These are phyloP conservation scores for Tenthredo livida DNA, from an alignment of 2,888 invertebrate species.

Conservation along the genomic window DNA sequence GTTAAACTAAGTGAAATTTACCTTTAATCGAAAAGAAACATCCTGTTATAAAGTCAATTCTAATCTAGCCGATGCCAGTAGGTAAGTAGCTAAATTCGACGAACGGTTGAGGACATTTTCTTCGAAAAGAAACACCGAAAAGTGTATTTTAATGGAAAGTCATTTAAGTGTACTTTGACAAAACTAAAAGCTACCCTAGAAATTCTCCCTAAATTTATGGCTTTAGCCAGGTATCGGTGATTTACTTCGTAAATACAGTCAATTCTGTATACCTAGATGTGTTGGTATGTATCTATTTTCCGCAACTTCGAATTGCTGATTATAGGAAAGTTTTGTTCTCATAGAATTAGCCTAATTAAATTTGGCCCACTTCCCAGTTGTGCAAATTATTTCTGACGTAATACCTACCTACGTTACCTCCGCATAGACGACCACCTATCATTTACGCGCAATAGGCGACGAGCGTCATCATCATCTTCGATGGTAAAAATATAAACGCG, in stretches of 20 bases:
- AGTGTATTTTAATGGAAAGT: no score
- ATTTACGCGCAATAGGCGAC: background rate
- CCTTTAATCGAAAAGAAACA: background rate
- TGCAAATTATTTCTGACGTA: background rate
- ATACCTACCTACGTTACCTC: background rate
- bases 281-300: background rate
- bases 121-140: no score
- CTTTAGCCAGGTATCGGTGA: no score
- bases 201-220: no score
- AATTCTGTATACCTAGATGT: no score
- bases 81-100: no score
- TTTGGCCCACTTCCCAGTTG: background rate
- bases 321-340: background rate
- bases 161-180: no score
- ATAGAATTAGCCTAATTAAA: background rate
- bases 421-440: background rate
- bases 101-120: no score
- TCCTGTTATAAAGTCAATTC: background rate
- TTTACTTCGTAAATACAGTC: no score
- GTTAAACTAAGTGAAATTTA: background rate
- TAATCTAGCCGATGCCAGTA: background rate
- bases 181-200: no score
- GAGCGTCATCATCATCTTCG: slow-evolving; percentile 27
- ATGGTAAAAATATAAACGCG: slow-evolving; percentile 46
- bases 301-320: background rate